These are phyloP conservation scores for Dione juno DNA, from an alignment of 2,888 invertebrate genomes.

Conservation along the genomic window DNA sequence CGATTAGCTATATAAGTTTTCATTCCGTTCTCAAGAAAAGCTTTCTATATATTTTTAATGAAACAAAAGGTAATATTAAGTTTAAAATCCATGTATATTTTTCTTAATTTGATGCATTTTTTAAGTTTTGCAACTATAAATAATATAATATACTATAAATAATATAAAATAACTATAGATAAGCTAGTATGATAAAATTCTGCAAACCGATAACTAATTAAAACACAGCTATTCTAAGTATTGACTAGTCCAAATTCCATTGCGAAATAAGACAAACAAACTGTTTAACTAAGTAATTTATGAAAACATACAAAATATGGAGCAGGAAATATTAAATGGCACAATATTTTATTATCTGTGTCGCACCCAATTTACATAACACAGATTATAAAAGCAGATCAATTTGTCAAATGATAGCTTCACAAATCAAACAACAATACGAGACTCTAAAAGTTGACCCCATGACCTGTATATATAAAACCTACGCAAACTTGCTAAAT, in stretches of 20 bases:
- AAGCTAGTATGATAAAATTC: too few species aligned
- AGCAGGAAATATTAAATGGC: constrained; percentile 1
- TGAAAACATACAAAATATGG: not conserved
- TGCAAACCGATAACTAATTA: not conserved
- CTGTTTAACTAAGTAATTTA: not conserved
- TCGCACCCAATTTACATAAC: constrained; percentile 13
- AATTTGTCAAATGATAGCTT: constrained; percentile 4
- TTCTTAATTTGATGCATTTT: too few species aligned
- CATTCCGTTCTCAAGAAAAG: not conserved
- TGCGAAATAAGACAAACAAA: not conserved
- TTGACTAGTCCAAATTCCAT: not conserved
- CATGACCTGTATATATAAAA: constrained; percentile 5
- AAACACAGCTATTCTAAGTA: not conserved
- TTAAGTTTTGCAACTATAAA: too few species aligned
- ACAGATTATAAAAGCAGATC: constrained; percentile 8
- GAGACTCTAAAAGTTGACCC: constrained; percentile 10
- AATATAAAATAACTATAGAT: too few species aligned
- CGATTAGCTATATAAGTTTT: not conserved
- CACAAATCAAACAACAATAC: constrained; percentile 14
- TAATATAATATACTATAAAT: too few species aligned
- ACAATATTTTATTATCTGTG: constrained; percentile 9
- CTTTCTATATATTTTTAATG: too few species aligned
- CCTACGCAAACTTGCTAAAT: constrained; percentile 19
- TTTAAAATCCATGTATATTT: too few species aligned
- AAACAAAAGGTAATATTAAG: too few species aligned